Conservation (phyloP, 2,113 vertebrate species). For the Prietella phreatophila region DNA sequence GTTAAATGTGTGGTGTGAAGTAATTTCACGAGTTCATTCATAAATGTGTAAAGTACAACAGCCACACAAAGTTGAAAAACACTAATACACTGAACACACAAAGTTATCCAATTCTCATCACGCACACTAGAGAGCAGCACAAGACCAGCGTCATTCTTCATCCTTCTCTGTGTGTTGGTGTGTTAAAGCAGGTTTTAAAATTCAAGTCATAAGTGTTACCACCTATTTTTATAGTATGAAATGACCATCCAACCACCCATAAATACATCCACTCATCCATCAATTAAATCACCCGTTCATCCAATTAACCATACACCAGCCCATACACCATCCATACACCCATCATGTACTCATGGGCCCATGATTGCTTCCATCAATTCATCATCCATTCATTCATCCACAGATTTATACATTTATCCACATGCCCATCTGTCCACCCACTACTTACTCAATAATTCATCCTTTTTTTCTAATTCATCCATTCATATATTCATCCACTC, state of each 20-base stretch:
- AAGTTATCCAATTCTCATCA: not conserved
- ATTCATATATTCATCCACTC: not conserved
- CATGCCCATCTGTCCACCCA: not conserved
- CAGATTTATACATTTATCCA: not conserved
- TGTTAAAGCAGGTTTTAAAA: not conserved
- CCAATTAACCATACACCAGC: not conserved
- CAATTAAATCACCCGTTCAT: not conserved
- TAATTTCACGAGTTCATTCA: not conserved
- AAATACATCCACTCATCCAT: not conserved
- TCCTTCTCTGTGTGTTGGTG: not conserved
- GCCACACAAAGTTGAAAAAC: not conserved
- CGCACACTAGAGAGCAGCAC: not conserved
- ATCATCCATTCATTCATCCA: not conserved
- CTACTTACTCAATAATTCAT: not conserved
- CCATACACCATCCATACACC: not conserved
- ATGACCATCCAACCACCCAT: not conserved
- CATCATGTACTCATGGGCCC: not conserved
- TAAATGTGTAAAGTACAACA: not conserved
- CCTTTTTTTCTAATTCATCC: not conserved
- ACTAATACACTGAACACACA: too few species aligned
- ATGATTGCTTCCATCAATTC: not conserved
- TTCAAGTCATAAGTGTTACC: not conserved
- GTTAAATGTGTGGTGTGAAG: not conserved
- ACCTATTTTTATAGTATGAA: not conserved
- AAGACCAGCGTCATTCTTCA: not conserved